Conservation (phyloP, 2,888 invertebrate species). For the Synergus gifuensis region DNA sequence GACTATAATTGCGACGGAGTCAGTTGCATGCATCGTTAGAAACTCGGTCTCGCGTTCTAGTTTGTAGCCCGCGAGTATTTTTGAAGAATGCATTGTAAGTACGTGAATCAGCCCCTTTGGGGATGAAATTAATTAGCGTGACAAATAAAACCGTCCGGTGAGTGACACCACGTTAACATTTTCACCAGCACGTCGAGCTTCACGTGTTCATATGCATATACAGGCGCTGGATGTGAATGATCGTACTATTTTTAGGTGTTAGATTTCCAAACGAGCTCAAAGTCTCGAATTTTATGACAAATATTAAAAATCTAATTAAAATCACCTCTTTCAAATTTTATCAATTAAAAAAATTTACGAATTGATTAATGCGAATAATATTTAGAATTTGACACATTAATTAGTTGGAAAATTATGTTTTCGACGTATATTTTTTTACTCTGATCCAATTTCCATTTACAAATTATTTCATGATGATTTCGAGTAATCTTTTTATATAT, state of each 20-base stretch:
- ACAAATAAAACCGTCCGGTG: conserved; percentile 11
- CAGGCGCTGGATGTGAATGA: background rate
- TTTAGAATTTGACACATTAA: background rate
- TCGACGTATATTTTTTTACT: background rate
- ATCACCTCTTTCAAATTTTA: background rate
- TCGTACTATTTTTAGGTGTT: too few species aligned
- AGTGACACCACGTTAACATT: background rate
- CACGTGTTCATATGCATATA: background rate
- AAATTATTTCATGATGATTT: background rate
- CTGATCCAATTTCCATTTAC: background rate
- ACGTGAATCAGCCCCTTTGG: conserved; percentile 16
- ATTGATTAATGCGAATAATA: too few species aligned
- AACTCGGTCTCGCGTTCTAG: conserved; percentile 11
- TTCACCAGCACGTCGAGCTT: background rate
- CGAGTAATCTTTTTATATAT: background rate
- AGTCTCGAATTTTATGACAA: too few species aligned
- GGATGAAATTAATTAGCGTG: conserved; percentile 37
- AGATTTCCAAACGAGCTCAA: too few species aligned
- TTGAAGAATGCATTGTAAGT: conserved; percentile 32
- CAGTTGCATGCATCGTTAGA: conserved; percentile 16
- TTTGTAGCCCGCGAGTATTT: background rate
- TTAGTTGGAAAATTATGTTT: background rate
- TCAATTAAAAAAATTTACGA: background rate
- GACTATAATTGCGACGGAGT: conserved; percentile 9
- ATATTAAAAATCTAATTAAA: background rate